Conservation (phyloP, 2,113 vertebrate species). For the Mixornis gularis region DNA sequence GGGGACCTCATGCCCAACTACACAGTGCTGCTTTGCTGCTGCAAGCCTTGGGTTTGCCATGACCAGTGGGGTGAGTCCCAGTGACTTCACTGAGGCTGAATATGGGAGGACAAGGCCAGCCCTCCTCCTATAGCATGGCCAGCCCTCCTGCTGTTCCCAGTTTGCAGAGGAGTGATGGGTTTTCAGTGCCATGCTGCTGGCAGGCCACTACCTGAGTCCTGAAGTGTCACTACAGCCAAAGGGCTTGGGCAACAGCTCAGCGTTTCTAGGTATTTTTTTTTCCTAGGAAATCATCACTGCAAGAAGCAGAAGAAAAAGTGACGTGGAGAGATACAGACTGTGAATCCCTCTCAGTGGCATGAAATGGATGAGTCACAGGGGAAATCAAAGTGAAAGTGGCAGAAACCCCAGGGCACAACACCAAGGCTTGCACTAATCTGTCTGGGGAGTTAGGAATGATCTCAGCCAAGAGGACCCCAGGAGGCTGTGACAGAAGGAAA, state of each 20-base stretch:
- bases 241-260: neutral
- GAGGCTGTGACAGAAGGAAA: neutral
- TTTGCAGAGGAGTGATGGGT: neutral
- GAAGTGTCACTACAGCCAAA: neutral
- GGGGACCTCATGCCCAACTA: neutral
- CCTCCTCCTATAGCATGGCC: neutral
- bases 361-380: neutral
- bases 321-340: neutral
- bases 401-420: neutral
- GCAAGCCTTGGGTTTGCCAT: neutral
- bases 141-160: neutral
- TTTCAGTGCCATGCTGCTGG: neutral
- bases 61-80: neutral
- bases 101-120: neutral
- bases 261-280: neutral
- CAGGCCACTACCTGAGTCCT: neutral
- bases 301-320: neutral
- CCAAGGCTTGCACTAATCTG: neutral
- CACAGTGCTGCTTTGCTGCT: neutral
- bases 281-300: neutral
- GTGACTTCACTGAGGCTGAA: neutral
- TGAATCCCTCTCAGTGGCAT: neutral
- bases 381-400: neutral
- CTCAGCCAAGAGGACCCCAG: neutral
- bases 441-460: neutral